phyloP scores from a whole-genome alignment of 2,113 vertebrate species.

The Rhynchomys soricoides region DNA sequence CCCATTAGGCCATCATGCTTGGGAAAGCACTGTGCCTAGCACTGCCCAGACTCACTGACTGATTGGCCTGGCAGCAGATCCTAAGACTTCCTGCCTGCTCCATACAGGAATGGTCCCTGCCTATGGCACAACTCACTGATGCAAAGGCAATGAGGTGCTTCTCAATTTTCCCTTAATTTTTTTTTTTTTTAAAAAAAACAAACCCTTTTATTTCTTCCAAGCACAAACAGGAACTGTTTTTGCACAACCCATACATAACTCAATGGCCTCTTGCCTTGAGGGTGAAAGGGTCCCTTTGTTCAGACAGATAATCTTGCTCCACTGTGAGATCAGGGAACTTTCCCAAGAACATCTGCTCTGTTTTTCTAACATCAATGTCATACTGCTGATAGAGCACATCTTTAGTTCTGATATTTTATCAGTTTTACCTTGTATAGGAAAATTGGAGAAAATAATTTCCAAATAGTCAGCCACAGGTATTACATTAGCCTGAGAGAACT shows the following conservation, averaged over 20 bases:
- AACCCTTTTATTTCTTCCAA: not conserved
- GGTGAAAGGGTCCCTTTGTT: not conserved
- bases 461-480: not conserved
- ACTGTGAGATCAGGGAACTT: not conserved
- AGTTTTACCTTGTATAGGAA: not conserved
- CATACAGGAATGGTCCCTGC: not conserved
- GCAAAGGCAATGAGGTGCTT: not conserved
- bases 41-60: not conserved
- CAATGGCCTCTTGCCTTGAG: not conserved
- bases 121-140: not conserved
- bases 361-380: not conserved
- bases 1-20: accelerated
- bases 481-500: not conserved
- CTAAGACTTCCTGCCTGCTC: not conserved
- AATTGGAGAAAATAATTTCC: not conserved
- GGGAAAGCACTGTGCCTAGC: not conserved
- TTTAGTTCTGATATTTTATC: not conserved
- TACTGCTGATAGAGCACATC: not conserved
- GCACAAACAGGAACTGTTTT: not conserved
- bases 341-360: not conserved
- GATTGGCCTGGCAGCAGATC: not conserved
- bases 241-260: not conserved
- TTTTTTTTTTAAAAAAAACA: not conserved
- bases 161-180: not conserved
- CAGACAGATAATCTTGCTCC: not conserved